These are phyloP conservation scores for Chloroclystis v-ata DNA, from an alignment of 2,888 invertebrate species.

Conservation along the genomic window DNA sequence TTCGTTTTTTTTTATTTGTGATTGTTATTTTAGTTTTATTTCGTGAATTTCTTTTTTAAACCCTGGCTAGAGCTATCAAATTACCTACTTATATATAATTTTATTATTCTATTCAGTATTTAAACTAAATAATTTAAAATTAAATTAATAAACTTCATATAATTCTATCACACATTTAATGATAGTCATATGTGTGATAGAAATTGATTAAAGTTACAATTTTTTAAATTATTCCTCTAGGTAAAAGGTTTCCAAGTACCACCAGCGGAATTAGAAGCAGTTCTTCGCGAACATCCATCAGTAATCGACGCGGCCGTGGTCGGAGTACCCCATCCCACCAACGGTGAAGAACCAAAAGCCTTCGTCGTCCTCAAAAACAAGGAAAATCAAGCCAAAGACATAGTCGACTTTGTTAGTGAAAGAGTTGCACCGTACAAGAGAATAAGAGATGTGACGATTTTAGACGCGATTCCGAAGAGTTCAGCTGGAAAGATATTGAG, in stretches of 20 bases:
- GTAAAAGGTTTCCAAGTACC: conserved; percentile 89
- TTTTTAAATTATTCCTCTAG: conserved; percentile 31
- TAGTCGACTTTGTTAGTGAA: conserved; percentile 80
- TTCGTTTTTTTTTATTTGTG: no score
- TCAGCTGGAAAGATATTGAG: conserved; percentile 88
- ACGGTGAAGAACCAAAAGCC: conserved; percentile 88
- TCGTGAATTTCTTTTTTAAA: no score
- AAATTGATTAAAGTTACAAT: no score
- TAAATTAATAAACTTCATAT: no score
- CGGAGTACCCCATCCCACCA: conserved; percentile 82
- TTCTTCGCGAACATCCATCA: conserved; percentile 84
- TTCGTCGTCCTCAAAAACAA: conserved; percentile 78
- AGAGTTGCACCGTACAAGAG: conserved; percentile 88
- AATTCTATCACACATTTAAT: no score
- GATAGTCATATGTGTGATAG: no score
- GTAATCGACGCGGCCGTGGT: conserved; percentile 91
- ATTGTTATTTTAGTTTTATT: no score
- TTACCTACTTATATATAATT: no score
- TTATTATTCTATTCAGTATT: no score
- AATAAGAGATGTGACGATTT: conserved; percentile 82
- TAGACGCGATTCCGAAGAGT: conserved; percentile 85
- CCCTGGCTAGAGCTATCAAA: no score
- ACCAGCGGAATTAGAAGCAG: conserved; percentile 91
- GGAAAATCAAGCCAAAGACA: conserved; percentile 65
- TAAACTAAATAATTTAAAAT: no score